Conservation (phyloP, 2,888 invertebrate genomes). For the Acleris literana region DNA sequence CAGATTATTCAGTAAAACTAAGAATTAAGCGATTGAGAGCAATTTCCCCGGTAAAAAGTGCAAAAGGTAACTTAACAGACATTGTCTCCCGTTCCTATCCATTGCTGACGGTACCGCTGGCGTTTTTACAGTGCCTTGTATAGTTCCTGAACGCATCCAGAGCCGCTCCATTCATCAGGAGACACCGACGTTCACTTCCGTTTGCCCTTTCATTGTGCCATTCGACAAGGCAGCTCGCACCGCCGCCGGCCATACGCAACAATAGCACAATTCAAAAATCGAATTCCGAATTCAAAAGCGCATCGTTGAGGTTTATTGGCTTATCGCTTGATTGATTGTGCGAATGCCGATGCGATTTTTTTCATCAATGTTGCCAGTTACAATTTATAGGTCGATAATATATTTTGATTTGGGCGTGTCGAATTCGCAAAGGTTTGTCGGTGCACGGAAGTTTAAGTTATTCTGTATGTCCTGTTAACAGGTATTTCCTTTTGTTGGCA, state of each 20-base stretch:
- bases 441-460: conserved; percentile 70
- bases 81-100: conserved; percentile 25
- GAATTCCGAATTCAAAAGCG: conserved; percentile 81
- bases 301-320: conserved; percentile 84
- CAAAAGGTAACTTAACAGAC: background rate
- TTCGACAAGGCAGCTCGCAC: conserved; percentile 72
- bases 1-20: background rate
- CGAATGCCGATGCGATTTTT: conserved; percentile 69
- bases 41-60: no score
- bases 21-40: background rate
- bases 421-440: conserved; percentile 71
- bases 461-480: conserved; percentile 61
- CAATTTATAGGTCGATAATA: conserved; percentile 67
- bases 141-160: conserved; percentile 72
- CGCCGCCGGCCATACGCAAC: conserved; percentile 74
- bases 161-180: conserved; percentile 65
- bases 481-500: conserved; percentile 54
- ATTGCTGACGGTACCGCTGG: conserved; percentile 54
- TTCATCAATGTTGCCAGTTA: conserved; percentile 55
- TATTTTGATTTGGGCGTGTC: conserved; percentile 83
- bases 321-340: conserved; percentile 84
- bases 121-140: conserved; percentile 62
- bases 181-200: conserved; percentile 78
- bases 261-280: conserved; percentile 76
- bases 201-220: conserved; percentile 76